A percentile compares a stretch with the other conserved stretches of the same genome.
These are phyloP conservation scores for Serinus canaria DNA, from an alignment of 2,113 vertebrate genomes.

Conservation along the genomic window DNA sequence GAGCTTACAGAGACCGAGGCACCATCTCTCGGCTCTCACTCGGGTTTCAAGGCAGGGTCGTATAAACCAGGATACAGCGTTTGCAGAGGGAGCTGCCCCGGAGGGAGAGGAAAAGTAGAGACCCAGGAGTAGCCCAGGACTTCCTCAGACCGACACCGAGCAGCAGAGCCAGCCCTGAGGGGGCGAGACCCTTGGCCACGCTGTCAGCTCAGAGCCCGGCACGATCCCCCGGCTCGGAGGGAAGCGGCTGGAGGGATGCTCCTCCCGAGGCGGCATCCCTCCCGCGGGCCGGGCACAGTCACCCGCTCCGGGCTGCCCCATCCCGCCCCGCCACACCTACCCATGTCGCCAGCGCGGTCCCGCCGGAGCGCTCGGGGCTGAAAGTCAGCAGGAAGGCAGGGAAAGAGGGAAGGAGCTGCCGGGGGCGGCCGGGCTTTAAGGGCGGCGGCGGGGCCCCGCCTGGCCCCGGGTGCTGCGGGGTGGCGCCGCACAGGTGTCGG, in stretches of 20 bases:
- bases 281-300: neutral
- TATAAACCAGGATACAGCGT: fast-evolving
- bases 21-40: neutral
- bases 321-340: neutral
- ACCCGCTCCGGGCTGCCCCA: neutral
- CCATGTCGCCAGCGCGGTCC: neutral
- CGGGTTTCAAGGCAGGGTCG: neutral
- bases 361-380: neutral
- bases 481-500: neutral
- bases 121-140: fast-evolving
- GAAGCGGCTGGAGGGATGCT: neutral
- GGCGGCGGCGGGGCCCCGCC: neutral
- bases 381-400: neutral
- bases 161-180: neutral
- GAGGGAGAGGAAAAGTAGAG: neutral
- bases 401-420: fast-evolving
- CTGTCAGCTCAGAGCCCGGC: neutral
- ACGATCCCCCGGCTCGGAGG: neutral
- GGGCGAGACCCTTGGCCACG: fast-evolving
- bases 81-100: neutral
- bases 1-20: neutral
- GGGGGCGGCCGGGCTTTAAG: neutral
- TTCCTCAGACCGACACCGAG: neutral
- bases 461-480: neutral
- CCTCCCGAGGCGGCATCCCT: neutral